phyloP scores from a whole-genome alignment of 2,888 invertebrate genomes.

The Drosophila colorata region DNA sequence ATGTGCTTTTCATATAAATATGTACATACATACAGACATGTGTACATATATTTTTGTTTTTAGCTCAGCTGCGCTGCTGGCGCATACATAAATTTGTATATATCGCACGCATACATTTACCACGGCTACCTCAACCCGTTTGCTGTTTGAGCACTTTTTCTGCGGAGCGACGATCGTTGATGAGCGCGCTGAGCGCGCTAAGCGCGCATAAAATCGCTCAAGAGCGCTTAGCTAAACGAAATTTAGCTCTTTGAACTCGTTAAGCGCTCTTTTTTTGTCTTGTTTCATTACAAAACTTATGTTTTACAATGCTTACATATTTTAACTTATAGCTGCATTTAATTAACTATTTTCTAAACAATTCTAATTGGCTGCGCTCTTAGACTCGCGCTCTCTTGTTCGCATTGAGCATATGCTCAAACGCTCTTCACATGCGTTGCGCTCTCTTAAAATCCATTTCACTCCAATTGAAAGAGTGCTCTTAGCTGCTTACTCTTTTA shows the following conservation, averaged over 20 bases:
- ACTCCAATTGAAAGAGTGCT: conserved; percentile 12
- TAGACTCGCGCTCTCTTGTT: not conserved
- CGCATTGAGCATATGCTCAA: not conserved
- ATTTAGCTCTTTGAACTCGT: conserved; percentile 28
- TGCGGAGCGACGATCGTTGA: conserved; percentile 30
- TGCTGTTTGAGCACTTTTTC: conserved; percentile 16
- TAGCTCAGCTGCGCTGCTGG: conserved; percentile 30
- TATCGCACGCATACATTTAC: conserved; percentile 8
- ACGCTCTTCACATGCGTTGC: not conserved
- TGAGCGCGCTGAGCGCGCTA: conserved; percentile 11
- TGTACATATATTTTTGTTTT: conserved; percentile 15
- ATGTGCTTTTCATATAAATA: conserved; percentile 39
- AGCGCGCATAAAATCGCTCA: conserved; percentile 28
- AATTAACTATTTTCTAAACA: no score
- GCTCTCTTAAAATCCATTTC: conserved; percentile 16
- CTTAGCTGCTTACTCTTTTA: conserved; percentile 16
- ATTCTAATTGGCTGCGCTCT: not conserved
- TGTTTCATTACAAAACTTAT: not conserved
- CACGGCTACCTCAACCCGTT: conserved; percentile 39
- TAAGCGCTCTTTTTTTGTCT: not conserved
- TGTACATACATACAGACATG: not conserved
- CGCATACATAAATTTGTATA: conserved; percentile 13
- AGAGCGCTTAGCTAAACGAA: not conserved
- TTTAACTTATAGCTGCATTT: not conserved
- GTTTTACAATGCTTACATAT: not conserved